Evolutionary conservation across 2,888 invertebrate species (phyloP).

Genomic region (Fragum fragum): DNA sequence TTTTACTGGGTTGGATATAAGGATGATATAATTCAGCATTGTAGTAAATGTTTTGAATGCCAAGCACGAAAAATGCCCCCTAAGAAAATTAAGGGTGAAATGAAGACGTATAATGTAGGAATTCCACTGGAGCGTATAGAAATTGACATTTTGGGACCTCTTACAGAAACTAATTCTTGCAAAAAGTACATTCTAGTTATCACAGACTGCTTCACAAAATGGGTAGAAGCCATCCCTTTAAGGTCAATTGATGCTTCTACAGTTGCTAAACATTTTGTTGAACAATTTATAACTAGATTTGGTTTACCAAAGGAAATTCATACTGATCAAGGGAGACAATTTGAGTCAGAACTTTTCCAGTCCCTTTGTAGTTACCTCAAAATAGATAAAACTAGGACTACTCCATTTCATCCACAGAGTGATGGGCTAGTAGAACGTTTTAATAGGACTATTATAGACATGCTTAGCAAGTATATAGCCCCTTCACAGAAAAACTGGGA

Average conservation of each 20-base stretch:
- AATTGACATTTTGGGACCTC: conserved; percentile 4
- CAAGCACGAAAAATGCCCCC: conserved; percentile 26
- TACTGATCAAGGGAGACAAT: conserved; percentile 17
- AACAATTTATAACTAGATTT: conserved; percentile 1
- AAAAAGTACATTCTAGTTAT: conserved; percentile 13
- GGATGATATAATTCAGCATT: conserved; percentile 23
- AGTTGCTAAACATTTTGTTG: not conserved
- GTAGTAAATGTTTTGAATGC: too few species aligned
- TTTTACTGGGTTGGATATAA: conserved; percentile 38
- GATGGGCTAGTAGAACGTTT: conserved; percentile 23
- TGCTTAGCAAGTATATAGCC: conserved; percentile 26
- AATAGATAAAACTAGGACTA: conserved; percentile 20
- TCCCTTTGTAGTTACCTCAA: not conserved
- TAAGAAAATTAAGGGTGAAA: conserved; percentile 39
- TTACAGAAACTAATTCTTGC: not conserved
- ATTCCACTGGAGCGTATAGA: conserved; percentile 30
- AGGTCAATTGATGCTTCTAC: not conserved
- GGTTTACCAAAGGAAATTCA: conserved; percentile 17
- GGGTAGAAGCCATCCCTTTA: not conserved
- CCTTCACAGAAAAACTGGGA: conserved; percentile 35
- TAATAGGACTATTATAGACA: conserved; percentile 22
- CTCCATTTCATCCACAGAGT: not conserved
- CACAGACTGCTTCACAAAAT: conserved; percentile 16
- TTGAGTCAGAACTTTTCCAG: conserved; percentile 15
- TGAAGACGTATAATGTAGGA: too few species aligned